These are phyloP conservation scores for Heliconius nattereri DNA, from an alignment of 1,140 invertebrate genomes.

Conservation along the genomic window DNA sequence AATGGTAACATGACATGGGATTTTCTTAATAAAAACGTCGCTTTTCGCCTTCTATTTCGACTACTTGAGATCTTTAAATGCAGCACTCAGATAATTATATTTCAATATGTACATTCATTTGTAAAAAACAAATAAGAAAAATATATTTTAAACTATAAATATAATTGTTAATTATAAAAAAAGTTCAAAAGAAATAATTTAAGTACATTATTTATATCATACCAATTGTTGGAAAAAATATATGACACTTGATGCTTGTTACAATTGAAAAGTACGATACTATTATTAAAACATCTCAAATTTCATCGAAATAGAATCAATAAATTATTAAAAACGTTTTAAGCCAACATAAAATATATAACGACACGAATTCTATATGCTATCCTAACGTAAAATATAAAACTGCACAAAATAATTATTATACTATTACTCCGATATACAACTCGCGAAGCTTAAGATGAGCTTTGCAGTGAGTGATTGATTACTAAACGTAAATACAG, in stretches of 20 bases:
- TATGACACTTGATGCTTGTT: too few relatives aligned
- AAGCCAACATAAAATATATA: background rate
- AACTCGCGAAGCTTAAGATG: too few relatives aligned
- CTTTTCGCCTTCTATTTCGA: background rate
- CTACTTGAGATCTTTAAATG: background rate
- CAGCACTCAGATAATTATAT: background rate
- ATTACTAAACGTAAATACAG: too few relatives aligned
- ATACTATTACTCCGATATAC: background rate
- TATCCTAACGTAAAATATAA: background rate
- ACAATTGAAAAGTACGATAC: too few relatives aligned
- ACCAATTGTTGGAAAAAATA: too few relatives aligned
- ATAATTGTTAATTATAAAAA: background rate
- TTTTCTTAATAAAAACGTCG: background rate
- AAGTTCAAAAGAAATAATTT: too few relatives aligned
- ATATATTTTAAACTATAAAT: background rate
- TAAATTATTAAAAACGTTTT: background rate
- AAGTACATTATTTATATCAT: too few relatives aligned
- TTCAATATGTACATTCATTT: background rate
- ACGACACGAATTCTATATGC: background rate
- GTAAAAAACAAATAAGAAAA: background rate
- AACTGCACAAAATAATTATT: conserved; percentile 1
- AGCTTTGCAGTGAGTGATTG: too few relatives aligned
- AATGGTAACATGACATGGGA: background rate
- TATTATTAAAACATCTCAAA: background rate
- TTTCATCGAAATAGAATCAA: conserved; percentile 1